Percentiles rank a stretch among this genome's conserved stretches.
phyloP scores from a whole-genome alignment of 2,113 vertebrate genomes.

The Petrocephalus zakoni region DNA sequence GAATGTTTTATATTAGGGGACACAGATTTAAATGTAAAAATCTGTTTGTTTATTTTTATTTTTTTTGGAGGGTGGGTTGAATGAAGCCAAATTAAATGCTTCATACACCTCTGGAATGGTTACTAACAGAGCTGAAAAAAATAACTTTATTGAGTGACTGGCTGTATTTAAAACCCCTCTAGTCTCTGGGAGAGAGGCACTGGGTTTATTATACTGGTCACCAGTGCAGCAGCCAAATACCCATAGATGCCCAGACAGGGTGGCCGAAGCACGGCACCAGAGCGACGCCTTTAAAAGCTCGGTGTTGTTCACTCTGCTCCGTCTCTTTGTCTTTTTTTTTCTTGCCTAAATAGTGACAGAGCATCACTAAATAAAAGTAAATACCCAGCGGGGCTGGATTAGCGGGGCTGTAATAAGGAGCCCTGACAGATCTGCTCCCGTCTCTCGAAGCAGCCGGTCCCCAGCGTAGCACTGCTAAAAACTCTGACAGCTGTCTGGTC shows the following conservation, averaged over 20 bases:
- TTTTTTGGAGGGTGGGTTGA: background rate
- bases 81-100: background rate
- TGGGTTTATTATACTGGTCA: slow-evolving; percentile 10
- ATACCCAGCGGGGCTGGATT: slow-evolving; percentile 17
- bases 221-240: background rate
- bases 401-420: slow-evolving; percentile 9
- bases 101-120: background rate
- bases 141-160: background rate
- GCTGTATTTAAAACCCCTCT: background rate
- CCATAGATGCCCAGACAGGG: background rate
- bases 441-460: background rate
- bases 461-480: background rate
- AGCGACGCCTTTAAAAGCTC: slow-evolving; percentile 19
- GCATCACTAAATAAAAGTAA: slow-evolving; percentile 31
- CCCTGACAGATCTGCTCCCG: slow-evolving; percentile 2
- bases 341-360: slow-evolving; percentile 19
- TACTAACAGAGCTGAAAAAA: background rate
- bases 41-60: too few species aligned
- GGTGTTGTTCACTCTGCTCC: slow-evolving; percentile 5
- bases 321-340: slow-evolving; percentile 7
- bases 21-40: background rate
- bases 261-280: background rate
- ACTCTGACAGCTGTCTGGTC: slow-evolving; percentile 24
- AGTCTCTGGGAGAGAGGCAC: background rate
- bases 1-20: background rate